Evolutionary conservation across 2,113 vertebrate species (phyloP).

Genomic region (Tupaia chinensis): DNA sequence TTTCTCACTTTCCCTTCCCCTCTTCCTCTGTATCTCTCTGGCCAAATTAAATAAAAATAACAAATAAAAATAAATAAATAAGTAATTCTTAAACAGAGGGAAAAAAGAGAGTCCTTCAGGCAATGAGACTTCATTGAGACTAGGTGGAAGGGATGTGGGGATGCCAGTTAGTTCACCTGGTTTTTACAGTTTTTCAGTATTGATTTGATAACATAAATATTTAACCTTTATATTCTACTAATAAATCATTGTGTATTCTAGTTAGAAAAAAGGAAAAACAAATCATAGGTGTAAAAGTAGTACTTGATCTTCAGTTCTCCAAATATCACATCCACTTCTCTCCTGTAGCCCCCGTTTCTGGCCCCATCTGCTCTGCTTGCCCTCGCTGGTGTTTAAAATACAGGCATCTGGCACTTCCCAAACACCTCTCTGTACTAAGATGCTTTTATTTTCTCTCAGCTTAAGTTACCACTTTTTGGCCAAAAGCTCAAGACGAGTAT

Average conservation of each 20-base stretch:
- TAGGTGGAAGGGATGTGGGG: not conserved
- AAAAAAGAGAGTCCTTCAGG: not conserved
- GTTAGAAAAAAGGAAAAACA: not conserved
- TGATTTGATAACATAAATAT: not conserved
- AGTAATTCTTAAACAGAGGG: too few species aligned
- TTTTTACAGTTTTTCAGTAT: slow-evolving; percentile 22
- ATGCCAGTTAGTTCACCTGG: not conserved
- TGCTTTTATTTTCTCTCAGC: not conserved
- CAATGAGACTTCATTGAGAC: not conserved
- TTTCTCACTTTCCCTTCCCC: too few species aligned
- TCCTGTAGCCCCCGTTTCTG: not conserved
- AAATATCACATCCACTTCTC: not conserved
- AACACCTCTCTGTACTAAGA: not conserved
- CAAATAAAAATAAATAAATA: too few species aligned
- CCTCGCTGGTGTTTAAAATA: not conserved
- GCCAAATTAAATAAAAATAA: too few species aligned
- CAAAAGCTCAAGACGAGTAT: not conserved
- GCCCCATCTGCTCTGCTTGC: not conserved
- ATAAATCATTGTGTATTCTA: not conserved
- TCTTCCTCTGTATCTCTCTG: too few species aligned
- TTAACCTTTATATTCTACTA: slow-evolving; percentile 26
- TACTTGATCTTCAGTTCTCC: not conserved
- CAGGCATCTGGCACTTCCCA: not conserved
- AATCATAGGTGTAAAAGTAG: not conserved
- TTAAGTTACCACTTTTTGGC: not conserved